phyloP scores from a whole-genome alignment of 1,140 invertebrate species.

The Anastrepha ludens region DNA sequence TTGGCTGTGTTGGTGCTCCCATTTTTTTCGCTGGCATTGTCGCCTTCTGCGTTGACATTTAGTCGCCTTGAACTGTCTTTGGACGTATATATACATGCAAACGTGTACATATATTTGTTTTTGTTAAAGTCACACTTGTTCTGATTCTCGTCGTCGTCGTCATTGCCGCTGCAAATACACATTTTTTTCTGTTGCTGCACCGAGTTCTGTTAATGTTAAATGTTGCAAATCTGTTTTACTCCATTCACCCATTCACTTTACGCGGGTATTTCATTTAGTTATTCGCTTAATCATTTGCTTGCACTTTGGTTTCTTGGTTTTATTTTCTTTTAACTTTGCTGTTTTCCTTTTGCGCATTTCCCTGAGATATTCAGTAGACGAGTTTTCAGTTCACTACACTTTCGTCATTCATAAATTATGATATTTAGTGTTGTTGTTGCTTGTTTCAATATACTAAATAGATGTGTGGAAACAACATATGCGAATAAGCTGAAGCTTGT shows the following conservation, averaged over 20 bases:
- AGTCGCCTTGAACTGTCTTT: constrained; percentile 36
- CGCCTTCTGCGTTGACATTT: constrained; percentile 7
- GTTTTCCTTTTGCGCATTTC: not conserved
- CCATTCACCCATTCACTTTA: not conserved
- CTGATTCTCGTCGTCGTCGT: not conserved
- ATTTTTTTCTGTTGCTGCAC: not conserved
- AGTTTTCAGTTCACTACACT: constrained; percentile 26
- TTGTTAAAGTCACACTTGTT: not conserved
- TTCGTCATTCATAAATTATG: constrained; percentile 50
- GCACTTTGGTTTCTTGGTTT: not conserved
- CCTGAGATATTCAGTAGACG: not conserved
- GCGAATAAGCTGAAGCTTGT: no score
- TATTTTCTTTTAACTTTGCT: not conserved
- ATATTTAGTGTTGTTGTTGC: not conserved
- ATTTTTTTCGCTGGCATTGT: not conserved
- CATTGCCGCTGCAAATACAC: not conserved
- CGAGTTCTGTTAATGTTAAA: constrained; percentile 7
- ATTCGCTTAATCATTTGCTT: not conserved
- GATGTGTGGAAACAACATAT: no score
- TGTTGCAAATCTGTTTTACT: constrained; percentile 14
- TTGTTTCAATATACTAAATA: not conserved
- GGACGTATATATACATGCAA: not conserved
- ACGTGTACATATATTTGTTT: not conserved
- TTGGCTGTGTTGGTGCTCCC: not conserved
- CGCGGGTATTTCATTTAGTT: not conserved